Percentiles rank a stretch among this genome's conserved stretches.
Evolutionary conservation across 1,140 invertebrate genomes (phyloP).

Genomic region (Aphelinus atriplicis): DNA sequence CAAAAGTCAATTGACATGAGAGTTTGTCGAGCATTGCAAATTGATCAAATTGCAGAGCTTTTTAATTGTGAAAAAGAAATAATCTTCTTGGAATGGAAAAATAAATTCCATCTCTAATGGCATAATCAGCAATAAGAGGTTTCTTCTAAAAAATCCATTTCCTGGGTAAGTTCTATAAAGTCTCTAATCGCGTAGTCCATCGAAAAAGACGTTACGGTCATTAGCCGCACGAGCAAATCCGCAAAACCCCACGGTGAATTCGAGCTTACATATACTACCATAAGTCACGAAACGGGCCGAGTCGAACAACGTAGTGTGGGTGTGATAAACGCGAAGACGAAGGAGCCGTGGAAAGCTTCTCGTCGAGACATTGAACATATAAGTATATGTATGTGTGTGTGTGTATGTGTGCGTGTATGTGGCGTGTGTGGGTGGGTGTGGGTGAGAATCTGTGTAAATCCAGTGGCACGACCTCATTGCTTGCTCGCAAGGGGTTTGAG

Average conservation of each 20-base stretch:
- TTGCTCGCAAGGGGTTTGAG: conserved; percentile 24
- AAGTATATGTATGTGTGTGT: background rate
- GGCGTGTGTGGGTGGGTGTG: too few species aligned
- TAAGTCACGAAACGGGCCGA: conserved; percentile 12
- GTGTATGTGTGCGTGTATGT: background rate
- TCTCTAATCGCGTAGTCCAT: conserved; percentile 24
- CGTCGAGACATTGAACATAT: too few species aligned
- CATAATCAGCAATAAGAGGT: too few species aligned
- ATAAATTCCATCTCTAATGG: too few species aligned
- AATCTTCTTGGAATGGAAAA: too few species aligned
- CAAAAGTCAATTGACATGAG: too few species aligned
- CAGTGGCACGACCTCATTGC: background rate
- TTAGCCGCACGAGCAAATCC: conserved; percentile 15
- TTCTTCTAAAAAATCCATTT: background rate
- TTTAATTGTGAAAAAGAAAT: too few species aligned
- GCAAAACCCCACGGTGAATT: conserved; percentile 1
- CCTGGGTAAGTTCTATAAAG: background rate
- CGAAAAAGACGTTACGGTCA: conserved; percentile 21
- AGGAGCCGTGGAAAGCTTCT: too few species aligned
- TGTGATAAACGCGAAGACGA: too few species aligned
- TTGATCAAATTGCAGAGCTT: too few species aligned
- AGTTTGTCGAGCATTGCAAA: too few species aligned
- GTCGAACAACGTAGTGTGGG: background rate
- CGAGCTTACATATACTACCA: background rate
- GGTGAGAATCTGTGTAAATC: too few species aligned